Evolutionary conservation across 2,797 vertebrate species (phyloP).

Genomic region (Echiichthys vipera): DNA sequence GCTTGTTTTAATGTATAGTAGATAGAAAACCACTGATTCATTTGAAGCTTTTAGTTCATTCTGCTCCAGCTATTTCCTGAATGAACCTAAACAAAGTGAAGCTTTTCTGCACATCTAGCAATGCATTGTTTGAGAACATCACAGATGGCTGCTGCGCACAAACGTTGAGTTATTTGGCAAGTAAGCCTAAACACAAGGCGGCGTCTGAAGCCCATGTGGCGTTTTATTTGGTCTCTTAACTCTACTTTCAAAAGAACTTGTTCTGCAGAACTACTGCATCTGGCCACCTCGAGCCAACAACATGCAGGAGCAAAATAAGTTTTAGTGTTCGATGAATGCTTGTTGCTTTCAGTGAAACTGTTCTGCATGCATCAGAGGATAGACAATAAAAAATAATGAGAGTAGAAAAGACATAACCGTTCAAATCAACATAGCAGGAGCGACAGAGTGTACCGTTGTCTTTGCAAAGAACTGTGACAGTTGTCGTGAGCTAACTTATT

Average conservation of each 20-base stretch:
- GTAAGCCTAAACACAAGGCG: conserved; percentile 22
- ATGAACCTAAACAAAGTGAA: background rate
- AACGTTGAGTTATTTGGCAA: conserved; percentile 22
- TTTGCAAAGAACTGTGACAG: too few relatives aligned
- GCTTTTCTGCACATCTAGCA: background rate
- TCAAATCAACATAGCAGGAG: too few relatives aligned
- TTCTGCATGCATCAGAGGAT: too few relatives aligned
- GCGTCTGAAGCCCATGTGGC: conserved; percentile 38
- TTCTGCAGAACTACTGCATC: conserved; percentile 25
- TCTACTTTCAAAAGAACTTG: conserved; percentile 36
- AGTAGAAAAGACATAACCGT: too few relatives aligned
- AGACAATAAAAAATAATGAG: too few relatives aligned
- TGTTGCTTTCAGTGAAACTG: conserved; percentile 6
- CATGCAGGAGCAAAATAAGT: conserved; percentile 29
- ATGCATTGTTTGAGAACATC: conserved; percentile 2
- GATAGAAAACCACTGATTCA: conserved; percentile 1
- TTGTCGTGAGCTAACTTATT: too few relatives aligned
- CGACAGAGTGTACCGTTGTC: too few relatives aligned
- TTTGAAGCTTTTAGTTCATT: conserved; percentile 11
- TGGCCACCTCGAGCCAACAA: conserved; percentile 16
- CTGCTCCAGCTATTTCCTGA: conserved; percentile 6
- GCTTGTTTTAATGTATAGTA: background rate
- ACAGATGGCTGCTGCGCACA: conserved; percentile 51
- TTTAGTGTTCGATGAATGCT: conserved; percentile 7
- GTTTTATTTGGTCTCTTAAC: conserved; percentile 44